Conservation (phyloP, 2,888 invertebrate species). For the Volucella inanis region DNA sequence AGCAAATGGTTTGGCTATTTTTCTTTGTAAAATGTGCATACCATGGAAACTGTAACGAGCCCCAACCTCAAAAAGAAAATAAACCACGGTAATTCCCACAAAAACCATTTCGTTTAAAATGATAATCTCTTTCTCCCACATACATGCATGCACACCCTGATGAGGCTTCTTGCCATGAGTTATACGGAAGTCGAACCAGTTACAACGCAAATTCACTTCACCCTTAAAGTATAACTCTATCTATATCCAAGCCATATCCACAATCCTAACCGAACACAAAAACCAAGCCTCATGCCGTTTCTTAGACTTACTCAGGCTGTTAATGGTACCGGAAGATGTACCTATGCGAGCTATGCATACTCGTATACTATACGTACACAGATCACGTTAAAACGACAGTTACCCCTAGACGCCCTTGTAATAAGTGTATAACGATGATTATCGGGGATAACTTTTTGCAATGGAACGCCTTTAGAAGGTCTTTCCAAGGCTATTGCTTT, state of each 20-base stretch:
- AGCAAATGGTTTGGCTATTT: slow-evolving; percentile 10
- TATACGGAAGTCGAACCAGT: slow-evolving; percentile 50
- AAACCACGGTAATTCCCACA: slow-evolving; percentile 23
- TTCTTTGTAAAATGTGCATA: background rate
- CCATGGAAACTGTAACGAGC: slow-evolving; percentile 18
- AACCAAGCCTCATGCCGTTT: too few relatives aligned
- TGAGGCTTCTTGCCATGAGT: slow-evolving; percentile 12
- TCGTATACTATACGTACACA: background rate
- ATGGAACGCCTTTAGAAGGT: slow-evolving; percentile 46
- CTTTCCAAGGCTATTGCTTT: slow-evolving; percentile 53
- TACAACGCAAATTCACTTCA: slow-evolving; percentile 53
- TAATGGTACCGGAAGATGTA: slow-evolving; percentile 41
- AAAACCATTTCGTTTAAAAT: slow-evolving; percentile 41
- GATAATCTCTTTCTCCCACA: slow-evolving; percentile 15
- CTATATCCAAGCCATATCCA: background rate
- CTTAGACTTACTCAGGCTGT: background rate
- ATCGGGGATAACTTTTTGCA: slow-evolving; percentile 47
- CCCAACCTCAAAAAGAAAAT: slow-evolving; percentile 2
- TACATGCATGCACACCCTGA: slow-evolving; percentile 16
- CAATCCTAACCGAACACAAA: too few relatives aligned
- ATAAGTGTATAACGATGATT: slow-evolving; percentile 16
- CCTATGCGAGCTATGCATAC: too few relatives aligned
- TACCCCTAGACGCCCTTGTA: background rate
- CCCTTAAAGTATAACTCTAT: slow-evolving; percentile 11
- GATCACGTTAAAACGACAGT: slow-evolving; percentile 5